Evolutionary conservation across 2,797 vertebrate species (phyloP).

Genomic region (Erethizon dorsatum): DNA sequence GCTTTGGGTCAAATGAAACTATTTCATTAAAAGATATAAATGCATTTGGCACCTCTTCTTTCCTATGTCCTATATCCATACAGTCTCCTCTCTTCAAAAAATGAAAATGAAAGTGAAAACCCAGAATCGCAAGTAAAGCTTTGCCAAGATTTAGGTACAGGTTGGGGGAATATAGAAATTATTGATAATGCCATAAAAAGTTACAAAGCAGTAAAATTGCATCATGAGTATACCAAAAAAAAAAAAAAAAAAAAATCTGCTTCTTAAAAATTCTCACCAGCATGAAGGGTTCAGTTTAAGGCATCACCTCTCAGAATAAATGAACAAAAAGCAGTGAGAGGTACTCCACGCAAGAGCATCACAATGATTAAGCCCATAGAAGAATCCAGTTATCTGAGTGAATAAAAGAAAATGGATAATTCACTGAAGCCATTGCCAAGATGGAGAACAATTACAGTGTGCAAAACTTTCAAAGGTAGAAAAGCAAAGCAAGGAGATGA

Average conservation of each 20-base stretch:
- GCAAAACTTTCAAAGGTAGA: slow-evolving; percentile 61
- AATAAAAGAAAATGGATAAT: slow-evolving; percentile 70
- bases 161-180: slow-evolving; percentile 50
- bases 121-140: neutral
- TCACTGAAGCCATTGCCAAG: slow-evolving; percentile 53
- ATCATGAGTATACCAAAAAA: slow-evolving; percentile 2
- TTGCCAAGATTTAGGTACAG: slow-evolving; percentile 44
- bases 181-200: slow-evolving; percentile 23
- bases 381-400: slow-evolving; percentile 54
- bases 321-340: slow-evolving; percentile 44
- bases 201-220: slow-evolving; percentile 14
- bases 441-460: slow-evolving; percentile 59
- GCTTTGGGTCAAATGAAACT: neutral
- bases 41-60: neutral
- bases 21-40: slow-evolving; percentile 41
- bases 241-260: neutral
- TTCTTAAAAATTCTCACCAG: slow-evolving; percentile 50
- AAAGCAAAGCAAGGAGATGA: slow-evolving; percentile 38
- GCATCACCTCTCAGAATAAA: slow-evolving; percentile 58
- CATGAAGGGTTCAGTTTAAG: slow-evolving; percentile 18
- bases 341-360: slow-evolving; percentile 46
- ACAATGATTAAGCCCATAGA: slow-evolving; percentile 57
- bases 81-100: neutral
- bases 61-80: neutral
- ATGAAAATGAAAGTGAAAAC: slow-evolving; percentile 25